Evolutionary conservation across 92 coral and sea anemone genomes (phyloP).

Genomic region (Montipora capitata): DNA sequence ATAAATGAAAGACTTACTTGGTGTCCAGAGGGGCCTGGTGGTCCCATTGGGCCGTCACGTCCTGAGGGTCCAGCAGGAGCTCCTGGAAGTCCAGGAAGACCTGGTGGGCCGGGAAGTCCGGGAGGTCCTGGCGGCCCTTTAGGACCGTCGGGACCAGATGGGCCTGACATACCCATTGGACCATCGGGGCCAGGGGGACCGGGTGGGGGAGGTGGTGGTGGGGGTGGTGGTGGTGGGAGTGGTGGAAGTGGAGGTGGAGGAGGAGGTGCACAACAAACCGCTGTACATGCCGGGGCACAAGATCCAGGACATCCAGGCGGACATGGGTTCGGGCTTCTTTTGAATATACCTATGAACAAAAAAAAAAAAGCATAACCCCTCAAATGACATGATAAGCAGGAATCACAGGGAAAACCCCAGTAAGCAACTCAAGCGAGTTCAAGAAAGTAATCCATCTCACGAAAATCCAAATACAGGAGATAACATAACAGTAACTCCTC

Average conservation of each 20-base stretch:
- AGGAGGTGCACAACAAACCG: conserved; percentile 92
- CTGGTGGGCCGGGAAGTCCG: conserved; percentile 97
- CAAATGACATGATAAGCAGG: too few species aligned
- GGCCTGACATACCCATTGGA: conserved; percentile 99
- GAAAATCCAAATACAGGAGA: neutral
- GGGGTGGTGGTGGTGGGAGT: conserved; percentile 97
- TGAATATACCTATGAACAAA: conserved; percentile 55
- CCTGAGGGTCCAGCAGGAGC: conserved; percentile 98
- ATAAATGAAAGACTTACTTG: conserved; percentile 51
- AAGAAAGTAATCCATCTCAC: neutral
- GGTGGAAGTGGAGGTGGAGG: conserved; percentile 98
- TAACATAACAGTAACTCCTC: too few species aligned
- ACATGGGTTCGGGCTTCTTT: conserved; percentile 92
- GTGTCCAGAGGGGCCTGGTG: conserved; percentile 98
- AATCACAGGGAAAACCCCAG: neutral
- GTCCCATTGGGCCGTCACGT: conserved; percentile 99
- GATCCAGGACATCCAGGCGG: conserved; percentile 87
- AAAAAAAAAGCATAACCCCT: neutral
- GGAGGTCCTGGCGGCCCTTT: conserved; percentile 99
- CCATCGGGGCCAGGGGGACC: conserved; percentile 99
- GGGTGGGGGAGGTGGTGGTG: conserved; percentile 99
- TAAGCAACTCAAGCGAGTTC: neutral
- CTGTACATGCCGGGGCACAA: conserved; percentile 93
- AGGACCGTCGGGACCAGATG: conserved; percentile 98
- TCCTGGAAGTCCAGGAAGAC: conserved; percentile 98